phyloP scores from a whole-genome alignment of 2,888 invertebrate genomes.

The Brenthis hecate region DNA sequence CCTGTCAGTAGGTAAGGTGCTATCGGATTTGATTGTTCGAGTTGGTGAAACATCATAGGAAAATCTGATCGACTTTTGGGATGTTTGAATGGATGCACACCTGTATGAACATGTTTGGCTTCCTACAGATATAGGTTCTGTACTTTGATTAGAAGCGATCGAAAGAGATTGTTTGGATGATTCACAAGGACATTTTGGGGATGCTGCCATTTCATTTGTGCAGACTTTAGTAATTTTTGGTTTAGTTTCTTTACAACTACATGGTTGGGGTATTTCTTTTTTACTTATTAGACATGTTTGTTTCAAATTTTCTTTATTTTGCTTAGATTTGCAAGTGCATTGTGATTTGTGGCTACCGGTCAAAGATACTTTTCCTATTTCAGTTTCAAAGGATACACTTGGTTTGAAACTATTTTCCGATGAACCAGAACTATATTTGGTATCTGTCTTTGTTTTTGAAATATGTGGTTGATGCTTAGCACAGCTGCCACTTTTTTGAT shows the following conservation, averaged over 20 bases:
- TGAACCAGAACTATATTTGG: neutral
- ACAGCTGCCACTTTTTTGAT: neutral
- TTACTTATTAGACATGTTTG: neutral
- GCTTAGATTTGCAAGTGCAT: conserved; percentile 8
- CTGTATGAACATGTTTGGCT: conserved; percentile 6
- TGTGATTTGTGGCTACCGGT: neutral
- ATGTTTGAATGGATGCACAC: conserved; percentile 6
- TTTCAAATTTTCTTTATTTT: neutral
- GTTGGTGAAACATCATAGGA: conserved; percentile 3
- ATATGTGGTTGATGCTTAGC: too few species aligned
- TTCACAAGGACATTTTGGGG: neutral
- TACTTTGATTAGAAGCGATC: neutral
- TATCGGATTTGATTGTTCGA: conserved; percentile 1
- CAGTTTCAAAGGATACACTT: neutral
- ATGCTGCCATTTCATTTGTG: neutral
- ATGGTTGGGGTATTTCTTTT: neutral
- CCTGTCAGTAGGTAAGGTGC: conserved; percentile 8
- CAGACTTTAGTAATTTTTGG: neutral
- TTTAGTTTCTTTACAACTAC: conserved; percentile 2
- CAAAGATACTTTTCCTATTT: neutral
- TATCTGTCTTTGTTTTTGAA: neutral
- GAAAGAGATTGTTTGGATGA: neutral
- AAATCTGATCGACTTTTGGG: conserved; percentile 15
- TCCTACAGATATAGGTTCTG: neutral
- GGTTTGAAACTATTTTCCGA: neutral